Conservation (phyloP, 1,140 invertebrate species). For the Heliothis subflexa region DNA sequence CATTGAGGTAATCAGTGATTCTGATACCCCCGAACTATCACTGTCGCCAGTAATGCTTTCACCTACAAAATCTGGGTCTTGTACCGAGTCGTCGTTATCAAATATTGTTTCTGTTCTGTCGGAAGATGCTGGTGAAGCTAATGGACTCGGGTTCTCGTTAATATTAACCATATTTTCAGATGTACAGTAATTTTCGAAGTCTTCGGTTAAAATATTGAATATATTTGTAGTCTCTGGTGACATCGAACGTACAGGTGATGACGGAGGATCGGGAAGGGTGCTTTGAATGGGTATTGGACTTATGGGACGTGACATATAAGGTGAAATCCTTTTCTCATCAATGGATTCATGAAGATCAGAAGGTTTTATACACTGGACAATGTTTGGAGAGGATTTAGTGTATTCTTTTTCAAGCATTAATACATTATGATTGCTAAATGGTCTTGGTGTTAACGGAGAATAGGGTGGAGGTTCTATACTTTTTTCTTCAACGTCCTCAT, state of each 20-base stretch:
- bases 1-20: constrained; percentile 12
- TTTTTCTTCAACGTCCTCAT: too few species aligned
- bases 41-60: constrained; percentile 3
- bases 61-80: constrained; percentile 5
- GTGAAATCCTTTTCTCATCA: constrained; percentile 4
- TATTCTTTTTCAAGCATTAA: too few species aligned
- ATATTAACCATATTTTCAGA: constrained; percentile 18
- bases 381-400: not conserved
- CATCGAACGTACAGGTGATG: constrained; percentile 4
- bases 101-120: constrained; percentile 6
- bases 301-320: constrained; percentile 7
- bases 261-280: constrained; percentile 7
- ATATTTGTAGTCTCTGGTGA: constrained; percentile 10
- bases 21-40: constrained; percentile 7
- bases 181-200: constrained; percentile 1
- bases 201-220: constrained; percentile 10
- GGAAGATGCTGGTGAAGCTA: constrained; percentile 9
- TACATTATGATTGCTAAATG: too few species aligned
- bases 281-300: constrained; percentile 1
- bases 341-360: constrained; percentile 1
- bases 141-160: constrained; percentile 3
- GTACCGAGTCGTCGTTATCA: constrained; percentile 12
- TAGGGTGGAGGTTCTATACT: too few species aligned
- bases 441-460: too few species aligned
- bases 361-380: constrained; percentile 7